These are phyloP conservation scores for Tachysurus fulvidraco DNA, from an alignment of 2,113 vertebrate genomes.

Conservation along the genomic window DNA sequence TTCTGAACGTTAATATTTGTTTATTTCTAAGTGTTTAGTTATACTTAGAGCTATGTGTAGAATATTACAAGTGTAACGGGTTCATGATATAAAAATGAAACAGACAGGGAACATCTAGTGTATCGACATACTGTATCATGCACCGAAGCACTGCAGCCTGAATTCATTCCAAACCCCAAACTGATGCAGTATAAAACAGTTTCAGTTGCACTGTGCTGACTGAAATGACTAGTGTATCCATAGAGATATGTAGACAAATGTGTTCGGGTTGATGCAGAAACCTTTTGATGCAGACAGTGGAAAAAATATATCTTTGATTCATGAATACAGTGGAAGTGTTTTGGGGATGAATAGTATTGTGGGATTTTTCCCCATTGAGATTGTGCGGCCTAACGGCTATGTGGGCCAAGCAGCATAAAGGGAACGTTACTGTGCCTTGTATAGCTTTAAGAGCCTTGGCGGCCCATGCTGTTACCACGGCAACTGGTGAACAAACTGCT, in stretches of 20 bases:
- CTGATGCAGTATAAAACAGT: conserved; percentile 3
- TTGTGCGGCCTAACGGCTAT: conserved; percentile 33
- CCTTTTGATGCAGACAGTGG: not conserved
- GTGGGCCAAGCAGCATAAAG: conserved; percentile 58
- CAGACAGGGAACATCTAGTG: not conserved
- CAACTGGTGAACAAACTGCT: conserved; percentile 86
- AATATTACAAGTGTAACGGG: not conserved
- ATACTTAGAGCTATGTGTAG: not conserved
- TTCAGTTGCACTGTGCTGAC: not conserved
- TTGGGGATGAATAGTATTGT: conserved; percentile 20
- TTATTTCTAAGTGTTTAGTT: no score
- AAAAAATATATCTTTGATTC: conserved; percentile 6
- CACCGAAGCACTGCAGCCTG: not conserved
- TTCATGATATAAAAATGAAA: not conserved
- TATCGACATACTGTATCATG: conserved; percentile 1
- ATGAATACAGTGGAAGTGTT: not conserved
- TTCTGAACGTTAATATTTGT: no score
- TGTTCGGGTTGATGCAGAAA: not conserved
- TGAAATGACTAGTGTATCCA: not conserved
- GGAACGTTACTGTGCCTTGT: conserved; percentile 57
- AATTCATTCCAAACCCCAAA: conserved; percentile 29
- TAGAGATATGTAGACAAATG: not conserved
- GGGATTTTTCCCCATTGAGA: conserved; percentile 22
- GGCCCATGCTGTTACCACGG: conserved; percentile 86
- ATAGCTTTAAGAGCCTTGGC: conserved; percentile 78